Percentiles rank a stretch among this genome's conserved stretches.
Conservation (phyloP, 2,888 invertebrate species). For the Kryphioiulus occultus region DNA sequence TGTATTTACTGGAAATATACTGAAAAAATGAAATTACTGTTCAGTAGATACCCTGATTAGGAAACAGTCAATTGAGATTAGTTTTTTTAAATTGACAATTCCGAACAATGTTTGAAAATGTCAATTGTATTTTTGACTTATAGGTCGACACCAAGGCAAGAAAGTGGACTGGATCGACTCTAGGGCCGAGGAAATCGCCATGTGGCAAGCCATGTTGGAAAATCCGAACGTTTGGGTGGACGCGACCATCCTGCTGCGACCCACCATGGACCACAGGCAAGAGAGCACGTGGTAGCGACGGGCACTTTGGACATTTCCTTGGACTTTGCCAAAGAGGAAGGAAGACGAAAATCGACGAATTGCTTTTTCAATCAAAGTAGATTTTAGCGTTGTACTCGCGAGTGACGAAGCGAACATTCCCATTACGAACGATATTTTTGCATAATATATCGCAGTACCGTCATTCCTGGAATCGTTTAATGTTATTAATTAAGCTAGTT, state of each 20-base stretch:
- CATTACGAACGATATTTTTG: neutral
- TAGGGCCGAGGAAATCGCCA: slow-evolving; percentile 82
- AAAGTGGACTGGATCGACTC: slow-evolving; percentile 96
- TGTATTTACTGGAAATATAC: too few relatives aligned
- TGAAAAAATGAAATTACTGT: too few relatives aligned
- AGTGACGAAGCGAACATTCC: neutral
- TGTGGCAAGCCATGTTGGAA: slow-evolving; percentile 96
- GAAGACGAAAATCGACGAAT: neutral
- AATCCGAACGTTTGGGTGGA: slow-evolving; percentile 98
- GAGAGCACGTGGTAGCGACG: slow-evolving; percentile 24
- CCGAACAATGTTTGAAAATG: too few relatives aligned
- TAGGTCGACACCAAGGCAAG: slow-evolving; percentile 84
- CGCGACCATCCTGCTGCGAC: slow-evolving; percentile 83
- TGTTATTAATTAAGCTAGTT: neutral
- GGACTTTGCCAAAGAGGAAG: neutral
- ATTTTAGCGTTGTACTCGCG: neutral
- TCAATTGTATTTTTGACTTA: too few relatives aligned
- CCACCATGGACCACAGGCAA: slow-evolving; percentile 63
- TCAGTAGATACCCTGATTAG: too few relatives aligned
- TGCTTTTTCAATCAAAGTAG: neutral
- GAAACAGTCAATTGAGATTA: too few relatives aligned
- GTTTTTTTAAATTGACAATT: too few relatives aligned
- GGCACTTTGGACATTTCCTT: neutral
- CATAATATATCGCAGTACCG: neutral
- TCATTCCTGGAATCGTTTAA: slow-evolving; percentile 6